Base-by-base conservation (phyloP, 2,113 vertebrate genomes). In the Saiga tatarica region DNA sequence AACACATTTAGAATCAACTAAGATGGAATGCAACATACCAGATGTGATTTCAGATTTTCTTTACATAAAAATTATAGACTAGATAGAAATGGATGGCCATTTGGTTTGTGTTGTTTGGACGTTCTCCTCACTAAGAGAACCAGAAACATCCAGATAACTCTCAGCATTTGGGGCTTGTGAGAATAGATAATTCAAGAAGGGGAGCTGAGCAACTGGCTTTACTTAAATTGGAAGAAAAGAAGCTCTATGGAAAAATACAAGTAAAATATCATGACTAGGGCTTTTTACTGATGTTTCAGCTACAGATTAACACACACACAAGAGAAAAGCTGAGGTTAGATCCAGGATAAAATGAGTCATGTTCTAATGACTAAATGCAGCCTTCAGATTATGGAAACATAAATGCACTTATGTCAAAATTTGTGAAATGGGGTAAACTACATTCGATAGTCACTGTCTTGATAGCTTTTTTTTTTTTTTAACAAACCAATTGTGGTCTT, bases 301-400 rank as follows among this genome's bases (percentile, higher is more conserved):
- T 85, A 50, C 26, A 76, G 90, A 91, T 95, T 87, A 19, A 94
- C 91, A 89, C 60, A 83, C 36, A 76, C 36, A 74, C 21, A 67
- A 76, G 87, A 97, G 84, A 95, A 97, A 97, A 88, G 39, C 57
- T 30, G 76, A 97, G 78, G 74, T 94, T 95, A 91, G 67, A 95
- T 97, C 57, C 71, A 91, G 89, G 91, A 95, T 96, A 97, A 98
- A 87, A 89, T 97, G 87, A 97, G 92, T 97, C 94, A 98, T 95
- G 62, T 71, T 95, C 97, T 91, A 95, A 94, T 16, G 71, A 94
- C 93, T 95, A 93, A 97, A 97, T 10, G 33, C 64, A 97, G 81
- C n/a, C 67, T 95, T 86, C 83, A 89, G 62, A 98, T 98, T 94
- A 96, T 55, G 78, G 76, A 95, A 96, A 97, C 82, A 91, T 82